Percentiles rank a stretch among this genome's conserved stretches.
Evolutionary conservation across 1,140 invertebrate species (phyloP).

Genomic region (Hycleus phaleratus): DNA sequence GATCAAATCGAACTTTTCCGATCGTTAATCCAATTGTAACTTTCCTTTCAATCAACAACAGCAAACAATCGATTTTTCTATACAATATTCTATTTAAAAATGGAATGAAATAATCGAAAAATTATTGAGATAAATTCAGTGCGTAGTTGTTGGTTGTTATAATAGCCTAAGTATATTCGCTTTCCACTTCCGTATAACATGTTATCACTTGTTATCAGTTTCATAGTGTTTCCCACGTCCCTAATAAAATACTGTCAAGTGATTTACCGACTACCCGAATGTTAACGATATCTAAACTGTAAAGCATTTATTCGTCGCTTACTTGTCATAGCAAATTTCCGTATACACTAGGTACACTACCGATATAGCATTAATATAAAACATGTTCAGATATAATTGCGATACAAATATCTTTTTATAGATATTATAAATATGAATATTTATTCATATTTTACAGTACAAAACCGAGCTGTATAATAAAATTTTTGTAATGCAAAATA

Average conservation of each 20-base stretch:
- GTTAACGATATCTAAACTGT: slow-evolving; percentile 17
- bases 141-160: not conserved
- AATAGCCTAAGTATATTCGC: slow-evolving; percentile 4
- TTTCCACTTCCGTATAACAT: slow-evolving; percentile 2
- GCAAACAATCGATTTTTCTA: too few species aligned
- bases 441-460: too few species aligned
- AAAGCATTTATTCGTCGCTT: slow-evolving; percentile 11
- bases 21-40: too few species aligned
- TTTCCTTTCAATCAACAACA: too few species aligned
- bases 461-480: too few species aligned
- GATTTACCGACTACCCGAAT: slow-evolving; percentile 15
- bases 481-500: too few species aligned
- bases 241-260: slow-evolving; percentile 18
- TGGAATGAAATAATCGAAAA: not conserved
- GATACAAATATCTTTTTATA: too few species aligned
- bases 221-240: slow-evolving; percentile 7
- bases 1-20: too few species aligned
- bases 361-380: too few species aligned
- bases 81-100: too few species aligned
- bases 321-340: slow-evolving; percentile 10
- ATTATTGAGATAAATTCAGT: slow-evolving; percentile 6
- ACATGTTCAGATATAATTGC: too few species aligned
- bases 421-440: too few species aligned
- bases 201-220: slow-evolving; percentile 17
- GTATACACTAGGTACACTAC: not conserved